A percentile compares a stretch with the other conserved stretches of the same genome.
These are phyloP conservation scores for Bombus vancouverensis DNA, from an alignment of 1,140 invertebrate genomes.

Conservation along the genomic window DNA sequence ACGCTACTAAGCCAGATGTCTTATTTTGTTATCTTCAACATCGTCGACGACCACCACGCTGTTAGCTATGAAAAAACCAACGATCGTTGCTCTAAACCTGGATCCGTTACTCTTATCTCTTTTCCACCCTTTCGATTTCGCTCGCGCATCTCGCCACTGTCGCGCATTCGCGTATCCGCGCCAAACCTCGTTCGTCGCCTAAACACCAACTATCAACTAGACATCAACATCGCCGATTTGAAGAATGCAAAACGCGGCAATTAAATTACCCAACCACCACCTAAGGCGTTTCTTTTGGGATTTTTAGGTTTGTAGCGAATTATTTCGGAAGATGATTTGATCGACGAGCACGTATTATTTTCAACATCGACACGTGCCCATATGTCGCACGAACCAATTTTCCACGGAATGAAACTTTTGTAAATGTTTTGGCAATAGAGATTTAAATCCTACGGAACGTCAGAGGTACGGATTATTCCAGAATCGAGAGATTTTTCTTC, in stretches of 20 bases:
- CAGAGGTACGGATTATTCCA: too few relatives aligned
- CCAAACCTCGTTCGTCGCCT: constrained; percentile 4
- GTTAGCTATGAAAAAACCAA: constrained; percentile 30
- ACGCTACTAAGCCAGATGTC: constrained; percentile 74
- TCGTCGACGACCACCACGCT: background rate
- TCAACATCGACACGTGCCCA: background rate
- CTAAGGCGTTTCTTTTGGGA: background rate
- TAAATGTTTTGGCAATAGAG: background rate
- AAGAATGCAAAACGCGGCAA: background rate
- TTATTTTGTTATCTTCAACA: background rate
- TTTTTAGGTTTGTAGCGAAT: background rate
- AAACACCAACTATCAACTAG: background rate
- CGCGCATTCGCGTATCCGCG: constrained; percentile 31
- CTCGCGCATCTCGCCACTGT: background rate
- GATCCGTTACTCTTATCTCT: constrained; percentile 20
- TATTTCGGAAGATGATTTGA: background rate
- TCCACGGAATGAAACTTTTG: background rate
- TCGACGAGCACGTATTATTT: background rate
- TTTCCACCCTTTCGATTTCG: constrained; percentile 8
- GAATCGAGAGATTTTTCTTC: background rate
- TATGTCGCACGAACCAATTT: background rate
- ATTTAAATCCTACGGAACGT: background rate
- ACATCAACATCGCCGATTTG: background rate
- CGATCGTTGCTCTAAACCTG: constrained; percentile 50
- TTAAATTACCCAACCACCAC: too few relatives aligned